Conservation (phyloP, 2,113 vertebrate genomes). For the Gobio gobio region DNA sequence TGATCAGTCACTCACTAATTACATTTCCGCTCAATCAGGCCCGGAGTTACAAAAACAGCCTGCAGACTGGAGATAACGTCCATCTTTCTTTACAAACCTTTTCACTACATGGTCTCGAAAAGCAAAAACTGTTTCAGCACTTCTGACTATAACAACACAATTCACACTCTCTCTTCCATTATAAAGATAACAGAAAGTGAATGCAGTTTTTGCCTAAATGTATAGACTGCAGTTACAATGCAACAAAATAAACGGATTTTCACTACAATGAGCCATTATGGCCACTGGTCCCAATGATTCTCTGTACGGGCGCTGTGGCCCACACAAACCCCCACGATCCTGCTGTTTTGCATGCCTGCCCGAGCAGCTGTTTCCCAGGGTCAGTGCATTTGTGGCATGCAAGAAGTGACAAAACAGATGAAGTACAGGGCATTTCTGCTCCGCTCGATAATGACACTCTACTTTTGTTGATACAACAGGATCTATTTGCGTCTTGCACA, state of each 20-base stretch:
- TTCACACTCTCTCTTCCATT: constrained; percentile 4
- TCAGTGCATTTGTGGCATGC: background rate
- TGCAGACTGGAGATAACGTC: constrained; percentile 19
- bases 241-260: background rate
- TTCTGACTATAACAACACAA: background rate
- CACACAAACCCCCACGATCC: constrained; percentile 21
- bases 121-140: constrained; percentile 1
- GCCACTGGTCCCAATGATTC: background rate
- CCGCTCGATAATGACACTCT: background rate
- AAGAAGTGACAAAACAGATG: constrained; percentile 8
- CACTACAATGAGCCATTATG: background rate
- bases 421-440: constrained; percentile 6
- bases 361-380: constrained; percentile 36
- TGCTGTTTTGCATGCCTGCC: constrained; percentile 12
- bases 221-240: background rate
- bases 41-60: background rate
- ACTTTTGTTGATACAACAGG: background rate
- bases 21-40: constrained; percentile 13
- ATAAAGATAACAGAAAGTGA: constrained; percentile 17
- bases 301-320: background rate
- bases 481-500: background rate
- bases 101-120: background rate
- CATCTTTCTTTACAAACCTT: constrained; percentile 21
- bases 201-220: background rate
- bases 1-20: constrained; percentile 6